Percentiles rank a stretch among this genome's conserved stretches.
phyloP scores from a whole-genome alignment of 1,140 invertebrate genomes.

The Triops cancriformis region DNA sequence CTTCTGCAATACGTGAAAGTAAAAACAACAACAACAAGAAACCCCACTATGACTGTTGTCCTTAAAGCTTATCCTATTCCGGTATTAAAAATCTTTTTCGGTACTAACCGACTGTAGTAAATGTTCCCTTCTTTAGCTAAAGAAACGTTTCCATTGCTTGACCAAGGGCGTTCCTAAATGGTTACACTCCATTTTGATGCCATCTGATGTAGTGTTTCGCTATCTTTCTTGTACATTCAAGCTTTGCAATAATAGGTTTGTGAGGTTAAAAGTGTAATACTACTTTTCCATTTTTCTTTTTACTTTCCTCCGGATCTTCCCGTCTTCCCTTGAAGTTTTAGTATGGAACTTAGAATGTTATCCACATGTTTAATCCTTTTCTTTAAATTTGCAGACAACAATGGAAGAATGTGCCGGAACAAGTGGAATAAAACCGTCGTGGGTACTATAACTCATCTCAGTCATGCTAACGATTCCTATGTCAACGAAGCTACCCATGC shows the following conservation, averaged over 20 bases:
- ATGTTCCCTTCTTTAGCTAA: neutral
- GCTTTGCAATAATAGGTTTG: neutral
- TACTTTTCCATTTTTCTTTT: no score
- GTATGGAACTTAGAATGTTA: no score
- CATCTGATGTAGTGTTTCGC: neutral
- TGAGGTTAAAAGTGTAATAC: no score
- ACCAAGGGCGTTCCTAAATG: neutral
- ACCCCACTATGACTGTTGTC: neutral
- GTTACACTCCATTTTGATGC: neutral
- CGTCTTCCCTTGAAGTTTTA: no score
- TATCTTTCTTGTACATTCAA: neutral
- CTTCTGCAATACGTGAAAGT: neutral
- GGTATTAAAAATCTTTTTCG: neutral
- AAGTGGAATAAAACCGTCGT: neutral
- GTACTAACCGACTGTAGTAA: neutral
- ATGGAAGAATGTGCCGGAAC: neutral
- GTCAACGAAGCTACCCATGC: no score
- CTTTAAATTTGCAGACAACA: neutral
- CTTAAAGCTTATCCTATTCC: neutral
- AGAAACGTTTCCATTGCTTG: neutral
- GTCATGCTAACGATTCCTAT: neutral
- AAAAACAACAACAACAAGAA: neutral
- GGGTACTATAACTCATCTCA: neutral
- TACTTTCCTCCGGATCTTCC: no score
- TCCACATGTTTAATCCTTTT: neutral